Percentiles rank a stretch among this genome's conserved stretches.
Conservation (phyloP, 2,888 invertebrate genomes). For the Xanthia togata region DNA sequence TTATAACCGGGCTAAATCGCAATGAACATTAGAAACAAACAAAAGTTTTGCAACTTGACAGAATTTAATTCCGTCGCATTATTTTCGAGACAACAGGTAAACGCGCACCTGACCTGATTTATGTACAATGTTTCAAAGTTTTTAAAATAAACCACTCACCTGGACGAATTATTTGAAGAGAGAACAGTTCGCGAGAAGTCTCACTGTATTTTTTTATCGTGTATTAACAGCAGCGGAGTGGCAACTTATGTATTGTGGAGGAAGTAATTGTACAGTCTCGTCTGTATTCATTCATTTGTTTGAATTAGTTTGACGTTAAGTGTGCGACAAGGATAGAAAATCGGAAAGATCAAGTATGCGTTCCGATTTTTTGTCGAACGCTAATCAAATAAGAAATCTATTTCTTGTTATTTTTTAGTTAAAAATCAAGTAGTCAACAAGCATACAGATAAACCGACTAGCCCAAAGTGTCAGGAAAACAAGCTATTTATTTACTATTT, state of each 20-base stretch:
- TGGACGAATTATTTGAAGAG: constrained; percentile 35
- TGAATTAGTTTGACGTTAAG: constrained; percentile 68
- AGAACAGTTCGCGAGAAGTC: constrained; percentile 37
- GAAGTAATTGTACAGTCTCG: constrained; percentile 51
- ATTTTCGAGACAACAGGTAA: constrained; percentile 47
- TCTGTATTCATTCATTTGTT: constrained; percentile 66
- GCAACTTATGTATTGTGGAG: constrained; percentile 65
- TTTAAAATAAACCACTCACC: constrained; percentile 54
- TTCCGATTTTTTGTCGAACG: constrained; percentile 54
- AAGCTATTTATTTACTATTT: constrained; percentile 10
- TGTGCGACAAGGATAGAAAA: constrained; percentile 64
- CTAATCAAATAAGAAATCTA: not conserved
- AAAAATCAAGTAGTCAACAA: not conserved
- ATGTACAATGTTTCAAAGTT: not conserved
- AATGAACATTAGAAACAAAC: constrained; percentile 51
- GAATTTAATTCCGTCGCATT: constrained; percentile 56
- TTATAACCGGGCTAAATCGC: constrained; percentile 54
- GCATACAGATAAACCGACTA: not conserved
- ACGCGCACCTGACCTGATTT: constrained; percentile 50
- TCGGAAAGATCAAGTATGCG: constrained; percentile 19
- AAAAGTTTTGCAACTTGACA: constrained; percentile 31
- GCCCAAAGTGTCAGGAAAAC: not conserved
- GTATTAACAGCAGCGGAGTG: constrained; percentile 67
- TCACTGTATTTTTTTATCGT: constrained; percentile 46
- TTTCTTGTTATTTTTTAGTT: not conserved